These are phyloP conservation scores for Girardinus metallicus DNA, from an alignment of 2,797 vertebrate genomes.

Conservation along the genomic window DNA sequence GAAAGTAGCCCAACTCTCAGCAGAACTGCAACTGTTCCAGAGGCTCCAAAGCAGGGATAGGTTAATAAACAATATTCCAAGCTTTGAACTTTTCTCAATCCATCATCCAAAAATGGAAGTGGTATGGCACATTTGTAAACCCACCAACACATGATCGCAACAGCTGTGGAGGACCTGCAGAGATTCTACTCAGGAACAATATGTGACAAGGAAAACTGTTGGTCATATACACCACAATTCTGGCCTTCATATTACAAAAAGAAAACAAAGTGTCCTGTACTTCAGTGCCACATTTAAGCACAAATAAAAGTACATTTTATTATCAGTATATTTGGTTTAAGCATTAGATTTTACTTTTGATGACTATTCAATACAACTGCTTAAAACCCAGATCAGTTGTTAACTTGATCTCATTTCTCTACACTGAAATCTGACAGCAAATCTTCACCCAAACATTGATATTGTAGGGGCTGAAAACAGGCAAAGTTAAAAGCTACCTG, in stretches of 20 bases:
- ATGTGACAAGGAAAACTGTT: not conserved
- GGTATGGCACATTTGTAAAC: not conserved
- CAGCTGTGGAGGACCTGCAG: not conserved
- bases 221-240: not conserved
- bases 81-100: not conserved
- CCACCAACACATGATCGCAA: not conserved
- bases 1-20: not conserved
- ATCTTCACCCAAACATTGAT: not conserved
- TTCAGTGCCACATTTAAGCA: not conserved
- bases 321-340: not conserved
- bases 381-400: not conserved
- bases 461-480: not conserved
- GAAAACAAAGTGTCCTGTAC: not conserved
- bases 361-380: not conserved
- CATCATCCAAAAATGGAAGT: not conserved
- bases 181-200: not conserved
- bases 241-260: not conserved
- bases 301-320: not conserved
- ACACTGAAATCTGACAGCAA: not conserved
- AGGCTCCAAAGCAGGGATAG: not conserved
- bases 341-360: not conserved
- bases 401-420: not conserved
- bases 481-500: not conserved
- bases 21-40: not conserved
- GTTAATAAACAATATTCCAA: not conserved